Conservation (phyloP, 2,113 vertebrate genomes). For the Oncorhynchus mykiss region DNA sequence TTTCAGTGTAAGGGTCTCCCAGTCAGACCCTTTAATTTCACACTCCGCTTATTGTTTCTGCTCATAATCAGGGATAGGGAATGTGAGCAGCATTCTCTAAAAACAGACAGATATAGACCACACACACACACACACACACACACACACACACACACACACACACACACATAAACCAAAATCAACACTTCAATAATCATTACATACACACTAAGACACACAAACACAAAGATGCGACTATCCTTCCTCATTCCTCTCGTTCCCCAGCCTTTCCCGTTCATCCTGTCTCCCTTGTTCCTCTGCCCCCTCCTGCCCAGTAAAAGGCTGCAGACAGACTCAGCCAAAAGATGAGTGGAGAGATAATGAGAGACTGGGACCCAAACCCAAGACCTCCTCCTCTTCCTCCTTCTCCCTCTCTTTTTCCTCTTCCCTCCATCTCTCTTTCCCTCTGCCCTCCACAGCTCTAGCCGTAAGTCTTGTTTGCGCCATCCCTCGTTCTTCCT, state of each 20-base stretch:
- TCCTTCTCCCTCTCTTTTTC: no score
- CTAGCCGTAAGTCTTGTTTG: no score
- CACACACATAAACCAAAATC: not conserved
- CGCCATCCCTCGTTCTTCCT: conserved; percentile 24
- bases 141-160: no score
- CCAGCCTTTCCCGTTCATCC: conserved; percentile 43
- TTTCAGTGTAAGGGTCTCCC: conserved; percentile 37
- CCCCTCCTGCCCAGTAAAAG: not conserved
- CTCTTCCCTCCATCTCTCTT: not conserved
- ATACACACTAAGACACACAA: not conserved
- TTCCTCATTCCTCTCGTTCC: no score
- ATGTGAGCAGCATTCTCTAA: conserved; percentile 53
- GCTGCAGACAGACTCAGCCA: conserved; percentile 11
- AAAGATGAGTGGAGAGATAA: conserved; percentile 42
- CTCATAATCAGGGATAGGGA: conserved; percentile 54
- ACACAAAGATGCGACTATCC: conserved; percentile 53
- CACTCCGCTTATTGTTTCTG: conserved; percentile 54
- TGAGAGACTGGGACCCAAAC: conserved; percentile 22
- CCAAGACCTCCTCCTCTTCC: not conserved
- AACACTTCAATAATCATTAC: not conserved
- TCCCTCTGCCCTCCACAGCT: conserved; percentile 13
- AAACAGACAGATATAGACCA: conserved; percentile 16
- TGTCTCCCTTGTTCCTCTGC: not conserved
- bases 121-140: no score
- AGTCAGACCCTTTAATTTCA: conserved; percentile 70